Base-by-base conservation (phyloP, 2,113 vertebrate genomes). In the Sebastes fasciatus region DNA sequence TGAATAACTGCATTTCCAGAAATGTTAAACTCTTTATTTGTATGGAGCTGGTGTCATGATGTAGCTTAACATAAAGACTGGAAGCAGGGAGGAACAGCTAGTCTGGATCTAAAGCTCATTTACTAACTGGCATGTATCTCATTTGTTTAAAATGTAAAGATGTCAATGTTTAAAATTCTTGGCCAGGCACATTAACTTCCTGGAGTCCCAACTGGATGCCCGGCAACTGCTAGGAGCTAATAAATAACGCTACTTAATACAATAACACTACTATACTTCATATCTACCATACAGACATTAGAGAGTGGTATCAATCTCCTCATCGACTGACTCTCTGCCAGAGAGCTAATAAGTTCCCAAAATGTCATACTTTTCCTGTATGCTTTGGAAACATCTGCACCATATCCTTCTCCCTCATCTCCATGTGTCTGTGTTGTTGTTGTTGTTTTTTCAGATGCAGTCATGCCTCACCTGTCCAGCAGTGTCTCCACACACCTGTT, bases 391-490 rank as follows among this genome's bases (percentile, higher is more conserved):
- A 43, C 61, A 43, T 17, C 61, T 40, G 61, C 61, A 10, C 40
- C 16, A 42, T 63, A 17, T 1, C 60, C 40, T 63, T 43, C 16
- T 19, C 1, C n/a, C 7, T 43, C 12, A 43, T 71, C 68, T 21
- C 16, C 4, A 8, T 12, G 17, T 5, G n/a, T 57, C 40, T 21
- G 3, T 43, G 26, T 42, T 13, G 34, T 16, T 48, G 40, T 58
- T 43, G 8, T 45, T 34, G 16, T 62, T 2, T 40, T 64, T 21
- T 43, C 7, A 51, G 60, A 40, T 34, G 16, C 57, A 74, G 71
- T 62, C 62, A 26, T 45, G 74, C 34, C 74, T 65, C 46, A 66
- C 74, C 74, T 65, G 74, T 54, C 51, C 74, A 55, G 74, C 48
- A 23, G 40, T 17, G 12, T 40, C 19, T 42, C 5, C 26, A 2